Evolutionary conservation across 1,140 invertebrate genomes (phyloP).

Genomic region (Meloidogyne chitwoodi): DNA sequence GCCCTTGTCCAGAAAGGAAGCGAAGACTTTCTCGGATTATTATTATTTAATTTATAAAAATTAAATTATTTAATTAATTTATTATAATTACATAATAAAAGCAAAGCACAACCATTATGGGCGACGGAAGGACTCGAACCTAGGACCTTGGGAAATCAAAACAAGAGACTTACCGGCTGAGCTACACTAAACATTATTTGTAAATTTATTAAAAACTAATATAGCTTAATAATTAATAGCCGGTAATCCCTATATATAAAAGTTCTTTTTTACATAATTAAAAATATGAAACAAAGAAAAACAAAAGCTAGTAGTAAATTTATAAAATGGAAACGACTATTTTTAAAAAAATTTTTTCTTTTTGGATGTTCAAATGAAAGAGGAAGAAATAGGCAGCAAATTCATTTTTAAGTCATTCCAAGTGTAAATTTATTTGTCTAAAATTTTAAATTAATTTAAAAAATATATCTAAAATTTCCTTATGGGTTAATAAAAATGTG

Average conservation of each 20-base stretch:
- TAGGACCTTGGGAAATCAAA: no score
- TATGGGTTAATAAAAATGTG: no score
- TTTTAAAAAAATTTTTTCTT: not conserved
- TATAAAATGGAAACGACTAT: not conserved
- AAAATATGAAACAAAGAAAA: not conserved
- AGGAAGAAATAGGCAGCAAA: not conserved
- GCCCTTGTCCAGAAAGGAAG: constrained; percentile 20
- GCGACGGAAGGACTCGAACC: no score
- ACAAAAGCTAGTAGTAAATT: not conserved
- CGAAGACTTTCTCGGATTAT: constrained; percentile 6
- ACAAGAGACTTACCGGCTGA: no score
- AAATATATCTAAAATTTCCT: no score
- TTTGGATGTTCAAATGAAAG: not conserved
- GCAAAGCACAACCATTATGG: no score
- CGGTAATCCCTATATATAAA: no score
- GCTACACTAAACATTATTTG: no score
- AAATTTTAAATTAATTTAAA: not conserved
- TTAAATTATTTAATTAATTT: not conserved
- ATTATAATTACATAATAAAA: no score
- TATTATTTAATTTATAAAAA: constrained; percentile 8
- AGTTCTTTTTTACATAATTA: not conserved
- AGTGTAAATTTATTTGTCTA: constrained; percentile 18
- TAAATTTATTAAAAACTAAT: no score
- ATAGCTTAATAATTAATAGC: no score
- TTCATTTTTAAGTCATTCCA: constrained; percentile 6